Evolutionary conservation across 2,113 vertebrate species (phyloP), one percentile per base, ranked within the genome.

Genomic region (Pachypanchax playfairii): DNA sequence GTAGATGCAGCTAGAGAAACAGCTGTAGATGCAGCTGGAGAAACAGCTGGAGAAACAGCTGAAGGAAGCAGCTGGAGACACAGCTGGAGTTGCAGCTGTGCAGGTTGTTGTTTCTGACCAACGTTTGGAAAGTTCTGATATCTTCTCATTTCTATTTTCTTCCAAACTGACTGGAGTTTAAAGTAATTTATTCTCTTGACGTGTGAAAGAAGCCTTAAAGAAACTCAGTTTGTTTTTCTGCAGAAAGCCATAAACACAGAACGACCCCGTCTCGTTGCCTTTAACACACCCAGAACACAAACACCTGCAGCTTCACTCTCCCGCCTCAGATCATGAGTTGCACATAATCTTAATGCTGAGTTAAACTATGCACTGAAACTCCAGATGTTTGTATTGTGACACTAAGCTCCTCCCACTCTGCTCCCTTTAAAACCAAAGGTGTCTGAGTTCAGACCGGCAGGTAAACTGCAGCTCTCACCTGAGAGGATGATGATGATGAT

Each of bases 331-430:
- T 59, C 28, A 29, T 26, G 50, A 15, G 26, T 80, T 70, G 81
- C 83, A 84, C 86, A 75, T 61, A 66, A 77, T 67, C 65, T 18
- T 18, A 43, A 79, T 79, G 77, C 82, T 85, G 82, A 80, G 52
- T 84, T 70, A 0, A 71, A 65, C 84, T 87, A 87, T 89, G 87
- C 87, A 86, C 85, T 85, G 72, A 80, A 49, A 22, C 35, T 69
- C 46, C 33, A 50, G 33, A 46, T 54, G 71, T 0, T 13, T 49
- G 22, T 52, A 67, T 38, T 65, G 38, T 64, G 58, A 46, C 73
- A 65, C 66, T 72, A 47, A 64, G 22, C 20, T 53, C 15, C 55
- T 3, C 26, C 46, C 71, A 6, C 38, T 47, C 29, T 1, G 17
- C 4, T 52, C 65, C 75, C 66, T 60, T 70, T 70, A 72, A 75